These are phyloP conservation scores for Sesamia nonagrioides DNA, from an alignment of 1,140 invertebrate species.

Conservation along the genomic window DNA sequence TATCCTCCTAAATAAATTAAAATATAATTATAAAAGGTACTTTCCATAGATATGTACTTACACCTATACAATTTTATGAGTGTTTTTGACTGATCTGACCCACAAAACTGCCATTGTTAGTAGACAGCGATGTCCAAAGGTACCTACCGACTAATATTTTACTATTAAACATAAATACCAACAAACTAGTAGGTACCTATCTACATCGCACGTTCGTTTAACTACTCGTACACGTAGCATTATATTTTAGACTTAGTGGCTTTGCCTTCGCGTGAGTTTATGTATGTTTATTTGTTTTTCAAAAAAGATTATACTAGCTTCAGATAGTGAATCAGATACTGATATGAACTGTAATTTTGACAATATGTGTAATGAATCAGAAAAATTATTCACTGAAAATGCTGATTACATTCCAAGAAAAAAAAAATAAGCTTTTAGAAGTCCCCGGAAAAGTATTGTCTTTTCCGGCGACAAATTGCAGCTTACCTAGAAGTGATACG, in stretches of 20 bases:
- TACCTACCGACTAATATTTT: constrained; percentile 2
- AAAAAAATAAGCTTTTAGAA: too few species aligned
- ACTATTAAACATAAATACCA: constrained; percentile 4
- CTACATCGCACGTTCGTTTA: not conserved
- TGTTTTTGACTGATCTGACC: not conserved
- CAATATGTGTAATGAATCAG: constrained; percentile 4
- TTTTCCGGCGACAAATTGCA: too few species aligned
- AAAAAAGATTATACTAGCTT: constrained; percentile 5
- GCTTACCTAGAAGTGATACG: too few species aligned
- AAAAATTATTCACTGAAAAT: too few species aligned
- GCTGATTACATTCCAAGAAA: too few species aligned
- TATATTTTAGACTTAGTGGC: constrained; percentile 4
- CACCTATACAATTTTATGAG: too few species aligned
- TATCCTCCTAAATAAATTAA: too few species aligned
- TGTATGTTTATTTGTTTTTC: constrained; percentile 5
- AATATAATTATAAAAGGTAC: too few species aligned
- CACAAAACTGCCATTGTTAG: too few species aligned
- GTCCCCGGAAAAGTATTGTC: too few species aligned
- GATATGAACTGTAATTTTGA: constrained; percentile 1
- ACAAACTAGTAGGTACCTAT: constrained; percentile 4
- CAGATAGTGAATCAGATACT: constrained; percentile 6
- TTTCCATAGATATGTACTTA: too few species aligned
- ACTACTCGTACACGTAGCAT: constrained; percentile 2
- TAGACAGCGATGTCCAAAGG: constrained; percentile 2
- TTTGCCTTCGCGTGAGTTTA: too few species aligned